Base-by-base conservation (phyloP, 2,888 invertebrate genomes). In the Chesias legatella region DNA sequence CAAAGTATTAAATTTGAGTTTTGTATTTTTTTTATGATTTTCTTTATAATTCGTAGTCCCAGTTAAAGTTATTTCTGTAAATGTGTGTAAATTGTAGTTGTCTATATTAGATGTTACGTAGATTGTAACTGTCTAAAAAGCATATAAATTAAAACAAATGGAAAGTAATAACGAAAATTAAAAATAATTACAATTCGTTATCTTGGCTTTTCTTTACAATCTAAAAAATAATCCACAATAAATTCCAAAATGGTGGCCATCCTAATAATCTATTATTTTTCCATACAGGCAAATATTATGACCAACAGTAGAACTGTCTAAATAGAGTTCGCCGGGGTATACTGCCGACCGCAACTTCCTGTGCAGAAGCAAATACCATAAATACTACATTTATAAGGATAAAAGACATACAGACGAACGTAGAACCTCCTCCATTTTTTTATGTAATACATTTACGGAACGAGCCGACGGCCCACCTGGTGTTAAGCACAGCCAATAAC, bases 61-160 rank as follows among this genome's bases (percentile, higher is more conserved):
- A 81, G 82, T 82, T 77, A 69, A 55, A 38, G 13, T 52, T 64
- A 59, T 66, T 65, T 63, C 74, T 83, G 82, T 85, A 84, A 81
- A 84, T 84, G 84, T 81, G 76, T 86, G 75, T 81, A 79, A 79
- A 85, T 80, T 79, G 73, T 73, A 69, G 82, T 82, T 82, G 80
- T 79, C 72, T 79, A 75, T 72, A 73, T 79, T 85, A 85, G 82
- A 82, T 79, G 81, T 84, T 85, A 85, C 78, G 73, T 84, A 83
- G 81, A 81, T 70, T 75, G 77, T 82, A 83, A 79, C 73, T 67
- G 73, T 81, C 75, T 78, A 77, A 78, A 81, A 61, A 71, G 56
- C 57, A 63, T 58, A 72, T 73, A 72, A 68, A 66, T 65, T 67
- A 73, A 72, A 74, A 63, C 64, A 66, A 68, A 63, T 53, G 58